Evolutionary conservation across 2,113 vertebrate species (phyloP), one percentile per base, ranked within the genome.

Genomic region (Oncorhynchus clarkii): DNA sequence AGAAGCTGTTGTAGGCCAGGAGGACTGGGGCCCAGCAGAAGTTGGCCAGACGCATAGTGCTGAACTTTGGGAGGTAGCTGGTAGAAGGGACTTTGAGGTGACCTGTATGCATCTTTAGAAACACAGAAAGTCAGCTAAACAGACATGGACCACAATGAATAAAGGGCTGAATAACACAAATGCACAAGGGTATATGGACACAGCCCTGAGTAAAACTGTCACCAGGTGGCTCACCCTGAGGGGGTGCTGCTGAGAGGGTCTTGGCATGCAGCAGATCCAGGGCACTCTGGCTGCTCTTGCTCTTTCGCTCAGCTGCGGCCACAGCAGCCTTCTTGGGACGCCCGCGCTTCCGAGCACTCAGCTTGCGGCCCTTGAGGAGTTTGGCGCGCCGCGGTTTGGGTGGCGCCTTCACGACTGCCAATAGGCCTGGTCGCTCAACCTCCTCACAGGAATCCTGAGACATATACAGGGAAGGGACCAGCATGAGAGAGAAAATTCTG

Each of bases 51-150:
- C 29, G 96, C 91, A 87, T 96, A 97, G 91, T 96, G 94, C 87
- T 96, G 97, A 85, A 96, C 95, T 92, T 96, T 97, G 27, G 97
- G 96, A 98, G 98, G 97, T 98, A 99, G 96, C 94, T 97, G 97
- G 90, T 96, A 98, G 88, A 94, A 97, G 2, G 97, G 95, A 88
- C 95, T 99, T 80, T 95, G 96, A 95, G 98, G 95, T 92, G 96
- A 95, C 93, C 95, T 93, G 94, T 96, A 97, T 45, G 93, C 91
- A 92, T 98, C 98, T 99, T 78, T 1, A 4, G 72, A 67, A 12
- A 59, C 1, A 66, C 18, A 29, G 29, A 26, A 29, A n/a, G 16
- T 29, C 27, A 67, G 65, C 26, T n/a, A 66, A 18, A 18, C 9
- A 31, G 18, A 66, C 11, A 13, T 5, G 1, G 26, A 31, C 5